phyloP scores from a whole-genome alignment of 2,797 vertebrate genomes.

The Intellagama lesueurii region DNA sequence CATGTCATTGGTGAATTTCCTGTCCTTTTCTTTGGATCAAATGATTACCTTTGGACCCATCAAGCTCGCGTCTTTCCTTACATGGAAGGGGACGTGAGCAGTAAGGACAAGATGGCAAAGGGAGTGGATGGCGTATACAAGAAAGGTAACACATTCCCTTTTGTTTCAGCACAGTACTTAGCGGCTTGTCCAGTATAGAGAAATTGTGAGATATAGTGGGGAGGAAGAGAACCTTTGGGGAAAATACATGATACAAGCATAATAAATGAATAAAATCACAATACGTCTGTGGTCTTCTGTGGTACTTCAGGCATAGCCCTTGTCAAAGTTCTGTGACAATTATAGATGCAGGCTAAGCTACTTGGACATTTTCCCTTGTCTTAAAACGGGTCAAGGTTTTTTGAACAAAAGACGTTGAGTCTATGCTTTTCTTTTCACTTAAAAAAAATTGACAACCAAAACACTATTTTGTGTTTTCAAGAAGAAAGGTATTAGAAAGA shows the following conservation, averaged over 20 bases:
- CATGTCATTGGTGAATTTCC: conserved; percentile 97
- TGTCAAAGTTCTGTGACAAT: neutral
- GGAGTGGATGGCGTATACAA: conserved; percentile 94
- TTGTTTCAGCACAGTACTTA: neutral
- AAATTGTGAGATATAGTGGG: too few relatives aligned
- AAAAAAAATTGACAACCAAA: neutral
- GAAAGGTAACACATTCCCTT: conserved; percentile 84
- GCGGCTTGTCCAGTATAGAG: too few relatives aligned
- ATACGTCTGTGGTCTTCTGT: neutral
- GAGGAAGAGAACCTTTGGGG: too few relatives aligned
- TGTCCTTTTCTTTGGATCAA: conserved; percentile 97
- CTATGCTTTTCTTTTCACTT: neutral
- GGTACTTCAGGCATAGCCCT: neutral
- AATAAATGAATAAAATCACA: neutral
- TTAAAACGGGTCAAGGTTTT: neutral
- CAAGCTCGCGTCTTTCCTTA: conserved; percentile 98
- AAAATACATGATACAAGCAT: too few relatives aligned
- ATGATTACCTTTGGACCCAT: conserved; percentile 98
- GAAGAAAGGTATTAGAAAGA: neutral
- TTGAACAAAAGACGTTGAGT: neutral
- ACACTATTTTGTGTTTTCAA: neutral
- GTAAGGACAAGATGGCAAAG: conserved; percentile 97
- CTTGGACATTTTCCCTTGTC: neutral
- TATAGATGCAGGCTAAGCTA: neutral
- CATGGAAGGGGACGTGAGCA: conserved; percentile 98